These are phyloP conservation scores for Plecturocebus donacophilus DNA, from an alignment of 2,113 vertebrate genomes.

Conservation along the genomic window DNA sequence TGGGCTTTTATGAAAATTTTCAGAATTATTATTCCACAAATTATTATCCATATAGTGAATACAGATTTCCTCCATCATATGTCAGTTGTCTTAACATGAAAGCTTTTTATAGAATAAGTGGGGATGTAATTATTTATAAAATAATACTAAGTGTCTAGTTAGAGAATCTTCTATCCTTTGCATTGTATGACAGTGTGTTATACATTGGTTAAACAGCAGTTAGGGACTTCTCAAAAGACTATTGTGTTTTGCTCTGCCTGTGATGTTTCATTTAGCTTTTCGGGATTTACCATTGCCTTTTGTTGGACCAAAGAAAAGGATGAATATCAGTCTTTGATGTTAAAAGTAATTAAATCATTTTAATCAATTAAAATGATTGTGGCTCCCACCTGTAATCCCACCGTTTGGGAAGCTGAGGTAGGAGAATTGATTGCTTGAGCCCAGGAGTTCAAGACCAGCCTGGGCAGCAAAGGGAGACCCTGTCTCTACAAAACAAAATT, in stretches of 20 bases:
- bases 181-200: neutral
- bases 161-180: neutral
- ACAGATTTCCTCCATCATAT: neutral
- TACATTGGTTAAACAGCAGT: neutral
- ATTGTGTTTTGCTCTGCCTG: neutral
- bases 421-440: neutral
- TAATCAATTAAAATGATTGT: conserved; percentile 37
- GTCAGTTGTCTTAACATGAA: neutral
- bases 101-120: neutral
- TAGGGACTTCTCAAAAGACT: neutral
- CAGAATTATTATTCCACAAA: neutral
- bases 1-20: conserved; percentile 10
- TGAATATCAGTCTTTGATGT: neutral
- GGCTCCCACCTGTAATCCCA: neutral
- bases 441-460: neutral
- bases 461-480: neutral
- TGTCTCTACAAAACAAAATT: neutral
- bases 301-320: neutral
- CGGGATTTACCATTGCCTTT: neutral
- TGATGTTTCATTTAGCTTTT: neutral
- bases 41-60: neutral
- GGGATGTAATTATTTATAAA: neutral
- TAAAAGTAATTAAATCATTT: neutral
- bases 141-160: neutral
- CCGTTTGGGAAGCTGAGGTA: neutral